These are phyloP conservation scores for Erebia ligea DNA, from an alignment of 2,888 invertebrate genomes.

Conservation along the genomic window DNA sequence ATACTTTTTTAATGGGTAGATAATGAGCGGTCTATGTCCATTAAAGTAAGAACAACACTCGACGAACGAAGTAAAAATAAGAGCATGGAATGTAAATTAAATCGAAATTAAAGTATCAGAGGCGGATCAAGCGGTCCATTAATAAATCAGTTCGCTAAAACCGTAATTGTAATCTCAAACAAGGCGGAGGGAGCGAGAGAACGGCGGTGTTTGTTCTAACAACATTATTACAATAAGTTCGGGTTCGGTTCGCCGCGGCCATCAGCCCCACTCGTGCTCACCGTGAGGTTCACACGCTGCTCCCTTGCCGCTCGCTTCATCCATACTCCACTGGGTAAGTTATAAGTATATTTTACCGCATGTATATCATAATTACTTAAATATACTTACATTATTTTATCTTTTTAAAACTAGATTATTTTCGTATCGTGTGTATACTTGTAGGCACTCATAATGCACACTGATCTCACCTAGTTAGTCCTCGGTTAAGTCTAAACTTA, in stretches of 20 bases:
- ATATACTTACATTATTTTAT: too few species aligned
- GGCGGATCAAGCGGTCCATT: slow-evolving; percentile 82
- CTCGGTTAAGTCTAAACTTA: too few species aligned
- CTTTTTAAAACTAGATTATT: too few species aligned
- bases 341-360: not conserved
- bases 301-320: slow-evolving; percentile 45
- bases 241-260: slow-evolving; percentile 65
- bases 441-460: too few species aligned
- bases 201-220: slow-evolving; percentile 78
- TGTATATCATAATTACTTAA: too few species aligned
- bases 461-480: too few species aligned
- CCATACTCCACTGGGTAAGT: not conserved
- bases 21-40: not conserved
- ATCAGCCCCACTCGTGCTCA: slow-evolving; percentile 43
- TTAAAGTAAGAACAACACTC: not conserved
- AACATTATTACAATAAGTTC: slow-evolving; percentile 83
- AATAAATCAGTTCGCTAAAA: slow-evolving; percentile 83
- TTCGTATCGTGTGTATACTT: too few species aligned
- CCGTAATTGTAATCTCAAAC: slow-evolving; percentile 84
- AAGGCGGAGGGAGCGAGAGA: slow-evolving; percentile 62
- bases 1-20: not conserved
- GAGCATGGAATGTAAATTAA: slow-evolving; percentile 69
- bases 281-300: slow-evolving; percentile 55
- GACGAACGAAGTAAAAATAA: slow-evolving; percentile 28
- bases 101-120: slow-evolving; percentile 81